Conservation (phyloP, 2,888 invertebrate species). For the Notodonta dromedarius region DNA sequence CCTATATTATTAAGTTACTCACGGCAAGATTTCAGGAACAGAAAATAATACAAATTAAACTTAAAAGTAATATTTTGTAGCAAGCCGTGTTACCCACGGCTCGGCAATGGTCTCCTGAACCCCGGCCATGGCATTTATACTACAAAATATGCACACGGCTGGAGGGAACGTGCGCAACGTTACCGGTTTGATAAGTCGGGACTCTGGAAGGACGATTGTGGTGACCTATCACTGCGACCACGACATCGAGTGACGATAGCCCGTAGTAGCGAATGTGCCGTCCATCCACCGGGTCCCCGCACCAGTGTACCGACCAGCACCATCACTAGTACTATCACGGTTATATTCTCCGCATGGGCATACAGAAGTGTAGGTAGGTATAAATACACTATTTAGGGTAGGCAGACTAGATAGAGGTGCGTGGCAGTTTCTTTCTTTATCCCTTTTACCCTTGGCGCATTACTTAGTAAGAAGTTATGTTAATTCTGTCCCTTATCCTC, state of each 20-base stretch:
- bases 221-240: slow-evolving; percentile 1
- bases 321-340: too few relatives aligned
- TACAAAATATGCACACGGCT: slow-evolving; percentile 29
- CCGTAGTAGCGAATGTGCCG: too few relatives aligned
- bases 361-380: too few relatives aligned
- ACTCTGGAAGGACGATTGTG: not conserved
- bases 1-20: slow-evolving; percentile 18
- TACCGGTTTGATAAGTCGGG: not conserved
- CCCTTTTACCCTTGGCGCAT: too few relatives aligned
- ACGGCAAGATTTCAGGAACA: slow-evolving; percentile 26
- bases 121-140: slow-evolving; percentile 37
- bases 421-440: too few relatives aligned
- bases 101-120: slow-evolving; percentile 37
- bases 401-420: too few relatives aligned
- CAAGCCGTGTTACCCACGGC: slow-evolving; percentile 61
- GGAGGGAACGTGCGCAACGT: slow-evolving; percentile 39
- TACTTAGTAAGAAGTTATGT: too few relatives aligned
- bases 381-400: too few relatives aligned
- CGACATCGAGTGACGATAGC: not conserved
- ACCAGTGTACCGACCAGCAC: too few relatives aligned
- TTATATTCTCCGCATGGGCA: too few relatives aligned
- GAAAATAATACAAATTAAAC: slow-evolving; percentile 13
- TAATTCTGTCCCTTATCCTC: too few relatives aligned
- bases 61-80: slow-evolving; percentile 10
- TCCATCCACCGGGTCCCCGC: too few relatives aligned